Conservation (phyloP, 1,140 invertebrate species). For the Armadillidium nasatum region DNA sequence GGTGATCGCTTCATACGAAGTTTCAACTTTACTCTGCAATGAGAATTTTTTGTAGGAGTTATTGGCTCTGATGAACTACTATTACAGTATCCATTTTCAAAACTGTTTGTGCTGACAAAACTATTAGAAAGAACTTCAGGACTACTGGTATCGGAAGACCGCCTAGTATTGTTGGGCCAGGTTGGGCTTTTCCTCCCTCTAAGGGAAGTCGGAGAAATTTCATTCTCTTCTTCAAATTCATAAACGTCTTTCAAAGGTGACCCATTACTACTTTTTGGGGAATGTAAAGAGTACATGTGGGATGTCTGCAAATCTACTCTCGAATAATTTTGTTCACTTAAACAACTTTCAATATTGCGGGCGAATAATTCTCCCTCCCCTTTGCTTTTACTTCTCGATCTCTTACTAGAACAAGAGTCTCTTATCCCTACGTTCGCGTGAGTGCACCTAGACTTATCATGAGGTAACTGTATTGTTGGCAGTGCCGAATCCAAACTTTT, state of each 20-base stretch:
- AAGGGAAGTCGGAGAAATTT: slow-evolving; percentile 28
- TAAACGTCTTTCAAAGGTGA: slow-evolving; percentile 39
- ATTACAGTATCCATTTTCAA: slow-evolving; percentile 34
- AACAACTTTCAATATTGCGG: slow-evolving; percentile 24
- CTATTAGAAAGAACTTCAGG: slow-evolving; percentile 49
- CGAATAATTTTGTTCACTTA: slow-evolving; percentile 9
- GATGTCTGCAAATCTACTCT: slow-evolving; percentile 21
- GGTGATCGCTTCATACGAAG: slow-evolving; percentile 79
- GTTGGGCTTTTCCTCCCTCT: slow-evolving; percentile 17
- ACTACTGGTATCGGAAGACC: not conserved
- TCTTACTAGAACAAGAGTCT: slow-evolving; percentile 29
- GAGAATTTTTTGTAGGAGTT: slow-evolving; percentile 55
- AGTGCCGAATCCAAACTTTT: slow-evolving; percentile 38
- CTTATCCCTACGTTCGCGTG: slow-evolving; percentile 27
- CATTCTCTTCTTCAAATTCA: slow-evolving; percentile 39
- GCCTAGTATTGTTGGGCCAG: not conserved
- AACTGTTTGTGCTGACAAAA: slow-evolving; percentile 32
- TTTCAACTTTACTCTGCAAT: slow-evolving; percentile 65
- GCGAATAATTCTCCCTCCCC: slow-evolving; percentile 36
- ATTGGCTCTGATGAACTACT: not conserved
- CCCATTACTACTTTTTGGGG: not conserved
- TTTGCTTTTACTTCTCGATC: slow-evolving; percentile 32
- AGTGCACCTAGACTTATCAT: slow-evolving; percentile 36
- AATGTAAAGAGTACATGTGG: not conserved
- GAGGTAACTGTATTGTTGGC: slow-evolving; percentile 43